Evolutionary conservation across 2,888 invertebrate species (phyloP), one percentile per base, ranked within the genome.

Genomic region (Poecilus cupreus): DNA sequence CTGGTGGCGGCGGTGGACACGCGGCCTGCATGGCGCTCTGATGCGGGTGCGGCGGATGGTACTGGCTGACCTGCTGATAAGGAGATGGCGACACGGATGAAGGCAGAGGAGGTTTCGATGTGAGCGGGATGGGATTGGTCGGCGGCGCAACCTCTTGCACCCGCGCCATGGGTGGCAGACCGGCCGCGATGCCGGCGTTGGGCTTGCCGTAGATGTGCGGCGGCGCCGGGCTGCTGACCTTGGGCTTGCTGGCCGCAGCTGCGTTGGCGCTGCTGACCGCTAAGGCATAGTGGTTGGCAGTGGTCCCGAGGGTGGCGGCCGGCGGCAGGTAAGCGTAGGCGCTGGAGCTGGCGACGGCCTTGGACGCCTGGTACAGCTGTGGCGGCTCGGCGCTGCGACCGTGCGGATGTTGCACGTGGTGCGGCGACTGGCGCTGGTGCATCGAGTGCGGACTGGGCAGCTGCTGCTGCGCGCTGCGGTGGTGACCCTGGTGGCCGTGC

Each of bases 211-310:
- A 95, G 82, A 95, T 93, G 86, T 94, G 94, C 75, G 93, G 94
- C 60, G 95, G 95, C 80, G 95, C 94, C 0, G 95, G 95, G 87
- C 94, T 94, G 85, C 94, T 94, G 60, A 95, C 95, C 89, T 94
- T 94, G 16, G 93, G 92, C 85, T 93, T 93, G 54, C 90, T 89
- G 75, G 90, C 91, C 60, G 90, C 90, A 81, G 89, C 88, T 81
- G 86, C 85, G 16, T 89, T 91, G 84, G 91, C 90, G 84, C 90
- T 88, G 86, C 91, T 87, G 5, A 89, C 88, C 88, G 91, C 86
- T 87, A 91, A 85, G 86, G 91, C 86, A 88, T 92, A 88, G 85
- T 92, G 87, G 86, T 91, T 87, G 64, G 83, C 54, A 78, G 82
- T 39, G 5, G 86, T 83, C 26, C 83, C 83, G 2, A 83, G 79